Conservation (phyloP, 1,140 invertebrate species). For the Saccostrea echinata region DNA sequence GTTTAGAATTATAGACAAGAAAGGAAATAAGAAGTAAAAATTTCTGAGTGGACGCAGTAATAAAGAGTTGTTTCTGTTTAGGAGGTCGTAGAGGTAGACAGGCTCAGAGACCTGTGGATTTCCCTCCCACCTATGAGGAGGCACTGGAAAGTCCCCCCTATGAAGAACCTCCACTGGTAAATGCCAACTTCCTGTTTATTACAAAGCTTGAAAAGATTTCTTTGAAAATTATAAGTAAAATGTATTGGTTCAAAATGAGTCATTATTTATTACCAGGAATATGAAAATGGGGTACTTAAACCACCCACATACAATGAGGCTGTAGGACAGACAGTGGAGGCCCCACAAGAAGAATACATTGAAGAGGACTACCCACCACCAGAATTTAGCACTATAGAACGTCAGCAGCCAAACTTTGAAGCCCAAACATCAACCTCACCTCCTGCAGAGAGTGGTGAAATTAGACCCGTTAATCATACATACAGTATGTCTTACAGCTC, state of each 20-base stretch:
- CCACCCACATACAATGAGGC: conserved; percentile 38
- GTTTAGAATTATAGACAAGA: too few relatives aligned
- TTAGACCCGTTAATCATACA: conserved; percentile 17
- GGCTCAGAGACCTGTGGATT: conserved; percentile 46
- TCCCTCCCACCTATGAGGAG: conserved; percentile 63
- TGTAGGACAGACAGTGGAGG: not conserved
- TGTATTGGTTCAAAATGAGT: not conserved
- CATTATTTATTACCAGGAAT: not conserved
- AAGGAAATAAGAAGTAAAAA: too few relatives aligned
- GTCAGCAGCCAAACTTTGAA: not conserved
- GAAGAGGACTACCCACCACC: not conserved
- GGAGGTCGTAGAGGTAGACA: conserved; percentile 39
- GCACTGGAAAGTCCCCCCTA: conserved; percentile 59
- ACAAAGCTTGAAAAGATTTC: too few relatives aligned
- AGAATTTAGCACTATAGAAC: conserved; percentile 17
- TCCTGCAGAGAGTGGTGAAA: not conserved
- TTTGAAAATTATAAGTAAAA: not conserved
- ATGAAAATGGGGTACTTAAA: conserved; percentile 30
- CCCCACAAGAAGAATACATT: not conserved
- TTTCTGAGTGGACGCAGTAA: not conserved
- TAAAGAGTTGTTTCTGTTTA: conserved; percentile 18
- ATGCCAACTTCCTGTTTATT: too few relatives aligned
- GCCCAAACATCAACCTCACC: not conserved
- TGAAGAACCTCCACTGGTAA: conserved; percentile 51
- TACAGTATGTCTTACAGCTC: conserved; percentile 47